Evolutionary conservation across 2,113 vertebrate genomes (phyloP).

Genomic region (Motacilla tschutschensis): DNA sequence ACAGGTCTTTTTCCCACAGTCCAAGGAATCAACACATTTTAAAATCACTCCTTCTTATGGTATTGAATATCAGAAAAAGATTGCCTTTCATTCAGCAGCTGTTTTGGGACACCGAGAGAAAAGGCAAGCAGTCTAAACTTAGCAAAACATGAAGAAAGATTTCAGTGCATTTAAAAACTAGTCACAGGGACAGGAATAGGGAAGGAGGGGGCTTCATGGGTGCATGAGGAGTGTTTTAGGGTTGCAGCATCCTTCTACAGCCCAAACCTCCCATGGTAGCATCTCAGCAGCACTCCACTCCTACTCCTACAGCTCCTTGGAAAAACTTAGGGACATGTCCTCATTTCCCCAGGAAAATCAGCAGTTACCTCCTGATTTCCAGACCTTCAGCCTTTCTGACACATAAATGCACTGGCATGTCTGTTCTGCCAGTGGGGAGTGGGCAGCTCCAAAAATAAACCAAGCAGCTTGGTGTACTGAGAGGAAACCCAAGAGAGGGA

Average conservation of each 20-base stretch:
- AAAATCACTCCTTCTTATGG: constrained; percentile 50
- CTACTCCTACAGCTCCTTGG: background rate
- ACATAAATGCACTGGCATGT: background rate
- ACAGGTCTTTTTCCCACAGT: constrained; percentile 63
- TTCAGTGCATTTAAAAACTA: background rate
- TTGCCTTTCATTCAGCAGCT: constrained; percentile 55
- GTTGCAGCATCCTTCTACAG: background rate
- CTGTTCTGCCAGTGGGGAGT: background rate
- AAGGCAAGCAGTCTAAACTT: constrained; percentile 13
- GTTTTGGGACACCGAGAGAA: constrained; percentile 14
- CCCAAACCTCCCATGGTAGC: background rate
- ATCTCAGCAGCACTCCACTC: background rate
- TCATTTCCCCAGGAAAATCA: background rate
- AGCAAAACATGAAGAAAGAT: background rate
- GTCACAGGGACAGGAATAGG: background rate
- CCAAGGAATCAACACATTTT: constrained; percentile 64
- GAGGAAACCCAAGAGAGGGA: background rate
- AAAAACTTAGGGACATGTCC: background rate
- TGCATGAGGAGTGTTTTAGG: rapidly evolving
- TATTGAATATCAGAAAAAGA: constrained; percentile 58
- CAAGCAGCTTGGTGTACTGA: background rate
- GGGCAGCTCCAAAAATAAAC: background rate
- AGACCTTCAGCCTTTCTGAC: background rate
- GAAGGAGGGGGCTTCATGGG: background rate
- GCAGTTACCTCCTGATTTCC: background rate